Base-by-base conservation (phyloP, 1,140 invertebrate species). In the Coenobita brevimanus region DNA sequence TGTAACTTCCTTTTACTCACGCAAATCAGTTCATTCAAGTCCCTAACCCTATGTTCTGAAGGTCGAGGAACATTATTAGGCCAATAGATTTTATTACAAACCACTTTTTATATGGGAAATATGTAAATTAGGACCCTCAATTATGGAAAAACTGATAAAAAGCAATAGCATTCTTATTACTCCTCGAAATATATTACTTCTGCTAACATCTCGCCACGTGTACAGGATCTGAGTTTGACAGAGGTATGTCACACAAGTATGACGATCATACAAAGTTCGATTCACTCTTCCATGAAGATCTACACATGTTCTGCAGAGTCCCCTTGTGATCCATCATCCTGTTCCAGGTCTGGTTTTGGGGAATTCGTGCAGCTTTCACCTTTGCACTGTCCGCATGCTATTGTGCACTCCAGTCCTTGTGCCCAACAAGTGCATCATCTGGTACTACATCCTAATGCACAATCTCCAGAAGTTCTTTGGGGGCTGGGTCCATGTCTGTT, bases 391-490 rank as follows among this genome's bases (percentile, higher is more conserved):
- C 36, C 21, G 24, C 21, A 73, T 76, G 36, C 73, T 41, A 17
- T 76, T 76, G 36, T 76, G 73, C 73, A 76, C 73, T 76, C 73
- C 36, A 76, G 13, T 75, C 73, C n/a, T 24, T 17, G 3, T 76
- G 36, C 73, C n/a, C n/a, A 41, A 43, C 33, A 76, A 76, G 13
- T 76, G 13, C 41, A 76, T 76, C 27, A 41, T 43, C 33, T 76
- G 73, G 73, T 76, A 46, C 3, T 76, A 76, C 41, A 46, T 76
- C 33, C 36, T 41, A 76, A 76, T 76, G 38, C 33, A 38, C 73
- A 76, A 38, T 76, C 8, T 76, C 73, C 73, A 41, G 3, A 13
- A 76, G 73, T 76, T 76, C 73, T 76, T 76, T 76, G 13, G 73
- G 73, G 33, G 73, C 71, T 76, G 41, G 36, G 33, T 76, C 73